phyloP scores from a whole-genome alignment of 2,888 invertebrate species.

The Agrotis exclamationis region DNA sequence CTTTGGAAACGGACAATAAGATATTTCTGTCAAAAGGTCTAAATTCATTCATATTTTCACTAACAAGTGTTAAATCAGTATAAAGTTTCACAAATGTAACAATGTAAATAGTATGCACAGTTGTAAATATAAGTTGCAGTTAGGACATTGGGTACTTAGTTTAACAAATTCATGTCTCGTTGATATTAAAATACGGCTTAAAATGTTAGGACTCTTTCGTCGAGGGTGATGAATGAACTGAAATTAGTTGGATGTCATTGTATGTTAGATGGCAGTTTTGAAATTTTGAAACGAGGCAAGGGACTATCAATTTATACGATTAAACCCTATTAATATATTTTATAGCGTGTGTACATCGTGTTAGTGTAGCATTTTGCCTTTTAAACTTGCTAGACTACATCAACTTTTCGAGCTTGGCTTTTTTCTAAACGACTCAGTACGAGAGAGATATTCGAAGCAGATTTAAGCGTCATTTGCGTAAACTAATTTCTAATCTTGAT shows the following conservation, averaged over 20 bases:
- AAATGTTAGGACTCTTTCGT: conserved; percentile 49
- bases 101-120: conserved; percentile 72
- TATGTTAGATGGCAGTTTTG: conserved; percentile 33
- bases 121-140: conserved; percentile 66
- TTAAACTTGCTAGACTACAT: conserved; percentile 69
- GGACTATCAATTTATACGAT: conserved; percentile 59
- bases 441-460: conserved; percentile 60
- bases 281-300: conserved; percentile 34
- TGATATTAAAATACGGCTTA: conserved; percentile 57
- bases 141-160: conserved; percentile 40
- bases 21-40: conserved; percentile 57
- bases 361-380: conserved; percentile 65
- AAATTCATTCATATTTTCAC: conserved; percentile 51
- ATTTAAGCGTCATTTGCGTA: conserved; percentile 40
- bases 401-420: conserved; percentile 78
- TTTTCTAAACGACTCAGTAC: conserved; percentile 59
- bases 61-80: conserved; percentile 21
- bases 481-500: conserved; percentile 37
- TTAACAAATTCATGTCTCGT: conserved; percentile 31
- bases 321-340: conserved; percentile 59
- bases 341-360: conserved; percentile 60
- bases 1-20: conserved; percentile 68
- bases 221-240: conserved; percentile 50
- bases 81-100: conserved; percentile 52
- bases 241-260: conserved; percentile 45